Conservation (phyloP, 2,113 vertebrate genomes). For the Craseonycteris thonglongyai region DNA sequence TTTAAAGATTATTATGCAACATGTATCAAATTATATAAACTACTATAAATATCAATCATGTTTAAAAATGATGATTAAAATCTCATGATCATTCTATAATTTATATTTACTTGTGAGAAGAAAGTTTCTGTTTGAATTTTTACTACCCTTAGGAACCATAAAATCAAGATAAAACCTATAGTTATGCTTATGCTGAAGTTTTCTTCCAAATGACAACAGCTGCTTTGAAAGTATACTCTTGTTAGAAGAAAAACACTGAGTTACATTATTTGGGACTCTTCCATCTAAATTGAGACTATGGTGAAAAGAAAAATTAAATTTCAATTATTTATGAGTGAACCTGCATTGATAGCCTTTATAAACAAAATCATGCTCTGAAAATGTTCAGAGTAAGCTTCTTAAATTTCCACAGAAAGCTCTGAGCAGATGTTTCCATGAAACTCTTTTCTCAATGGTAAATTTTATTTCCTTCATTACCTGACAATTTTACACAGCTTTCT, state of each 20-base stretch:
- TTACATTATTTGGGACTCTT: conserved; percentile 30
- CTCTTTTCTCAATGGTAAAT: conserved; percentile 49
- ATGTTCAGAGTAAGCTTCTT: conserved; percentile 18
- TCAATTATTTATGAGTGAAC: conserved; percentile 69
- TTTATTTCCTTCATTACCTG: conserved; percentile 62
- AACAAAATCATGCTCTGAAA: conserved; percentile 68
- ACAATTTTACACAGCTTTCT: not conserved
- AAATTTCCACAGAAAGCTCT: conserved; percentile 49
- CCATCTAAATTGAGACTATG: not conserved
- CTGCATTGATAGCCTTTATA: not conserved
- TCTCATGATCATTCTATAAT: not conserved
- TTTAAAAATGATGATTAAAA: not conserved
- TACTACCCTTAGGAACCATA: not conserved
- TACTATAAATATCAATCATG: not conserved
- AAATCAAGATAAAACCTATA: not conserved
- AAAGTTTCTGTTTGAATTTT: not conserved
- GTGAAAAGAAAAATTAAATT: conserved; percentile 64
- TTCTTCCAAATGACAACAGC: conserved; percentile 53
- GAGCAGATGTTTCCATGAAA: conserved; percentile 70
- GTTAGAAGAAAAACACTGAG: conserved; percentile 51
- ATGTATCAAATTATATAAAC: not conserved
- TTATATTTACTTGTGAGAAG: not conserved
- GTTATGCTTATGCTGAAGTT: not conserved
- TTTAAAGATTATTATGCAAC: not conserved
- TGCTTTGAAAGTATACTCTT: conserved; percentile 32